Conservation (phyloP, 2,888 invertebrate species). For the Epinotia demarniana region DNA sequence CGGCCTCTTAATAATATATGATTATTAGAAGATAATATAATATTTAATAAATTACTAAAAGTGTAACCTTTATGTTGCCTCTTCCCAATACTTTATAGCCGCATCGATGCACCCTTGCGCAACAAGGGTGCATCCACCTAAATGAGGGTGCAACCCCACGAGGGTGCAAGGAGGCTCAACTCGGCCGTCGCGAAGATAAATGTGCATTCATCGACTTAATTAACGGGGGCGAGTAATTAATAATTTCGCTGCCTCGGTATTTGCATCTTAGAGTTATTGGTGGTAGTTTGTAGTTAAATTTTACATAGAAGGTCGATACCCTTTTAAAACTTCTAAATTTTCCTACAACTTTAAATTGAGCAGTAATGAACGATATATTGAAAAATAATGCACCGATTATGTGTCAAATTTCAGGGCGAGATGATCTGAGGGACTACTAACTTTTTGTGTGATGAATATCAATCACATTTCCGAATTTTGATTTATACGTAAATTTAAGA, state of each 20-base stretch:
- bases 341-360: neutral
- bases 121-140: constrained; percentile 51
- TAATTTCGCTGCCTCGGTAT: constrained; percentile 35
- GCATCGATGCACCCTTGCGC: constrained; percentile 23
- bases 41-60: constrained; percentile 40
- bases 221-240: constrained; percentile 51
- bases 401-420: neutral
- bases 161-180: constrained; percentile 49
- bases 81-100: constrained; percentile 22
- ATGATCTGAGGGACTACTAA: too few relatives aligned
- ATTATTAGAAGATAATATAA: neutral
- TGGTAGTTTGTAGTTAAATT: neutral
- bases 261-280: constrained; percentile 16
- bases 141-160: constrained; percentile 58
- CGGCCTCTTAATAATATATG: too few relatives aligned
- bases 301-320: neutral
- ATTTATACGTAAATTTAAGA: too few relatives aligned
- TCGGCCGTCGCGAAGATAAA: constrained; percentile 57
- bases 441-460: too few relatives aligned
- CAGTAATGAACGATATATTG: too few relatives aligned
- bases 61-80: neutral
- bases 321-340: neutral
- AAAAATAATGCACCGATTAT: neutral
- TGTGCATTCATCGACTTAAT: constrained; percentile 57
- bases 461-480: too few relatives aligned